Conservation (phyloP, 1,140 invertebrate species). For the Colletes latitarsis region DNA sequence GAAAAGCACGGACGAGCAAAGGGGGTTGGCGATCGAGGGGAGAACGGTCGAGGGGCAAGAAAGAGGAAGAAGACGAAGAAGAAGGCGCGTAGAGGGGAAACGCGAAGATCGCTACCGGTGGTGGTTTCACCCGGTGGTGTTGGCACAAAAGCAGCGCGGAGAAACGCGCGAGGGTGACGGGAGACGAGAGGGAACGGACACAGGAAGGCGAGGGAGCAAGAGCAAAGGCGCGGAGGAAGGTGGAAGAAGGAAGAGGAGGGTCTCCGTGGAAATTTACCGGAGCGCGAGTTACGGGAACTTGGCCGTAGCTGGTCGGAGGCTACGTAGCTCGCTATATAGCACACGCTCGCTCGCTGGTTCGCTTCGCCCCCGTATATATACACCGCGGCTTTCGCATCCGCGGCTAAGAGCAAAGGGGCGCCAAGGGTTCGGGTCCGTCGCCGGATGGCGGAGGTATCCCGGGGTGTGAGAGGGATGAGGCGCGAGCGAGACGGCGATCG, state of each 20-base stretch:
- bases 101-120: slow-evolving; percentile 17
- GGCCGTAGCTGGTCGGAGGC: slow-evolving; percentile 55
- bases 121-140: slow-evolving; percentile 7
- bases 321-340: slow-evolving; percentile 13
- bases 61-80: neutral
- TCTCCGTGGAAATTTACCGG: slow-evolving; percentile 71
- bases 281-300: slow-evolving; percentile 70
- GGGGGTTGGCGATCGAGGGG: neutral
- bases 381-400: slow-evolving; percentile 70
- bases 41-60: neutral
- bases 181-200: slow-evolving; percentile 26
- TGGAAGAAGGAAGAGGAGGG: slow-evolving; percentile 51
- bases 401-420: slow-evolving; percentile 69
- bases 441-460: slow-evolving; percentile 64
- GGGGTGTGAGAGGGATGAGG: slow-evolving; percentile 47
- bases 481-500: slow-evolving; percentile 9
- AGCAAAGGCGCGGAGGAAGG: slow-evolving; percentile 32
- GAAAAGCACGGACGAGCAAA: neutral
- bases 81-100: neutral
- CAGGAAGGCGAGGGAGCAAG: neutral
- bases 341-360: slow-evolving; percentile 11
- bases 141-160: neutral
- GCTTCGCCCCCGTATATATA: slow-evolving; percentile 39
- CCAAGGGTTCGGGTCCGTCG: slow-evolving; percentile 73
- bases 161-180: neutral